phyloP scores from a whole-genome alignment of 53 echinoderm and acorn worm genomes.

The Antedon mediterranea region DNA sequence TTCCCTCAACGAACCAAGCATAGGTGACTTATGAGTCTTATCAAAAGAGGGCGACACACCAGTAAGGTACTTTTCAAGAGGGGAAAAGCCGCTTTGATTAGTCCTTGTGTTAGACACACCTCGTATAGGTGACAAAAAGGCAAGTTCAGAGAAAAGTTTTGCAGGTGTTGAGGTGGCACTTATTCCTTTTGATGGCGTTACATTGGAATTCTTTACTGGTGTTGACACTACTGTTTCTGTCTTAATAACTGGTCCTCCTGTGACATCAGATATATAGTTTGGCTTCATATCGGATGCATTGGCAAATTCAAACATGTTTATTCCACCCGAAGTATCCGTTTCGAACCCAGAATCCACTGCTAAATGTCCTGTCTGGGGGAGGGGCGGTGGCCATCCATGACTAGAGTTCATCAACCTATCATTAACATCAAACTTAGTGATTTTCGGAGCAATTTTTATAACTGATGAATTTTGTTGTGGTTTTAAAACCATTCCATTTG shows the following conservation, averaged over 20 bases:
- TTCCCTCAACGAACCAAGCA: slow-evolving; percentile 32
- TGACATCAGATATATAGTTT: neutral
- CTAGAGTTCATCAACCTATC: neutral
- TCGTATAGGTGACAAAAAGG: slow-evolving; percentile 18
- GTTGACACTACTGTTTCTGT: neutral
- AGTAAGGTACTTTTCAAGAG: slow-evolving; percentile 20
- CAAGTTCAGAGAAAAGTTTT: slow-evolving; percentile 19
- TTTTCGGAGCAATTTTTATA: neutral
- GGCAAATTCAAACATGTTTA: neutral
- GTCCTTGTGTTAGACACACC: slow-evolving; percentile 39
- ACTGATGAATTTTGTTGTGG: neutral
- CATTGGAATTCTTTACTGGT: neutral
- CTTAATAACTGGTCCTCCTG: neutral
- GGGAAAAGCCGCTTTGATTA: slow-evolving; percentile 35
- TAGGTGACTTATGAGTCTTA: slow-evolving; percentile 1
- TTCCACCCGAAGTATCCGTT: neutral
- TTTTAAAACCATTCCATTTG: neutral
- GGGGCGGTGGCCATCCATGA: neutral
- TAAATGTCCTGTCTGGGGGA: neutral
- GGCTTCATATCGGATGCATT: neutral
- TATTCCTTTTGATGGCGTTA: neutral
- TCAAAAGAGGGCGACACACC: slow-evolving; percentile 5
- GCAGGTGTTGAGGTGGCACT: slow-evolving; percentile 30
- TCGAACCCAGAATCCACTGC: neutral
- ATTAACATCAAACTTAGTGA: neutral